Base-by-base conservation (phyloP, 2,113 vertebrate genomes). In the Lycaon pictus region DNA sequence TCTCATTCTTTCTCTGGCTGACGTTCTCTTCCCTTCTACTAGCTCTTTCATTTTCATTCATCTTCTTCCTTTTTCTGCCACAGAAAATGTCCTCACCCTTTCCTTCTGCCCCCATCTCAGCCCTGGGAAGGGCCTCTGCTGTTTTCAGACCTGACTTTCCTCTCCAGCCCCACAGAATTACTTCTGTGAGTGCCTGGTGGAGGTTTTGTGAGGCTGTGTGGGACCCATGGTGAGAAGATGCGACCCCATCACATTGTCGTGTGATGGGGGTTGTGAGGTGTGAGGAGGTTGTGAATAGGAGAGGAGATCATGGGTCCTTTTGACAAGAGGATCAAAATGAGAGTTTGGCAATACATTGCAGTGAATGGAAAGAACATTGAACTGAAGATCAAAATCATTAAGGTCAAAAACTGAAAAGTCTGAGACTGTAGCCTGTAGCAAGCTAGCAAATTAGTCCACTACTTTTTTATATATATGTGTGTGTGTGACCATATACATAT, bases 121-220 rank as follows among this genome's bases (percentile, higher is more conserved):
- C 17, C 55, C 7, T 0, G 15, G 25, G 72, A 60, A 71, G 35
- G 22, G 16, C 6, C 11, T 82, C 27, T 80, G 32, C 67, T 48
- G 1, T 72, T 48, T 48, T 48, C 23, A 35, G 15, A 7, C 84
- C 72, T 22, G 82, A 35, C 29, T 80, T 15, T 77, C 11, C 5
- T 65, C 67, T 3, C 37, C 9, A 60, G 25, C 32, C 25, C 51
- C 35, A n/a, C 11, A 35, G 74, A 27, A 32, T 17, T 65, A 25
- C 63, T 97, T 93, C 89, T n/a, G 62, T 84, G 96, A 88, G 8
- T 13, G 55, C 80, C 91, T 20, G 51, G 5, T 9, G 2, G 67
- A 65, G 56, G 55, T 48, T 95, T 53, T 95, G 9, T 56, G 56
- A n/a, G 19, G 0, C 1, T 1, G 9, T 19, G 22, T 72, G 43